phyloP scores from a whole-genome alignment of 1,140 invertebrate species.

The Zelostemma sp. region DNA sequence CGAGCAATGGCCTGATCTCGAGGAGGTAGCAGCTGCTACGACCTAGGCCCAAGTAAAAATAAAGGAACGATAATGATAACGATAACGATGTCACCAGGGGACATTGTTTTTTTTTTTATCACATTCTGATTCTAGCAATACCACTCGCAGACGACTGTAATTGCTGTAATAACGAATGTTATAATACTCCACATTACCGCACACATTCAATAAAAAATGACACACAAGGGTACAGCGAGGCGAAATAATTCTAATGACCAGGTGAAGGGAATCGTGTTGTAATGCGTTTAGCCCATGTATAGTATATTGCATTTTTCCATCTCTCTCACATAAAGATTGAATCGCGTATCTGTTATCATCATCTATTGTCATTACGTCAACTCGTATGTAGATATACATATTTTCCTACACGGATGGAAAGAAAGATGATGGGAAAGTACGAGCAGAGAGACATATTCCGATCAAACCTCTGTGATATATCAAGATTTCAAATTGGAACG shows the following conservation, averaged over 20 bases:
- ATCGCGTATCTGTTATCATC: slow-evolving; percentile 24
- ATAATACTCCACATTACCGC: slow-evolving; percentile 66
- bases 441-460: slow-evolving; percentile 58
- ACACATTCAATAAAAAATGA: slow-evolving; percentile 57
- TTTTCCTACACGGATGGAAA: slow-evolving; percentile 63
- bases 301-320: slow-evolving; percentile 68
- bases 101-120: slow-evolving; percentile 63
- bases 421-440: slow-evolving; percentile 45
- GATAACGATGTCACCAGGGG: slow-evolving; percentile 49
- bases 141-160: slow-evolving; percentile 59
- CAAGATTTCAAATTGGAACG: slow-evolving; percentile 64
- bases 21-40: slow-evolving; percentile 69
- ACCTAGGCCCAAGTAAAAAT: slow-evolving; percentile 65
- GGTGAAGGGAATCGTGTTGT: slow-evolving; percentile 65
- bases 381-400: slow-evolving; percentile 68
- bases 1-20: slow-evolving; percentile 68
- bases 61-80: slow-evolving; percentile 46
- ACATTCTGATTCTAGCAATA: slow-evolving; percentile 67
- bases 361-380: slow-evolving; percentile 53
- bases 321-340: slow-evolving; percentile 50
- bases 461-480: slow-evolving; percentile 70
- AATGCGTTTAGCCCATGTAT: slow-evolving; percentile 69
- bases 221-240: slow-evolving; percentile 40
- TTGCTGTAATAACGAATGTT: slow-evolving; percentile 60
- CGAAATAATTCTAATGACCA: slow-evolving; percentile 63